phyloP scores from a whole-genome alignment of 2,888 invertebrate species.

The Odontothrips loti region DNA sequence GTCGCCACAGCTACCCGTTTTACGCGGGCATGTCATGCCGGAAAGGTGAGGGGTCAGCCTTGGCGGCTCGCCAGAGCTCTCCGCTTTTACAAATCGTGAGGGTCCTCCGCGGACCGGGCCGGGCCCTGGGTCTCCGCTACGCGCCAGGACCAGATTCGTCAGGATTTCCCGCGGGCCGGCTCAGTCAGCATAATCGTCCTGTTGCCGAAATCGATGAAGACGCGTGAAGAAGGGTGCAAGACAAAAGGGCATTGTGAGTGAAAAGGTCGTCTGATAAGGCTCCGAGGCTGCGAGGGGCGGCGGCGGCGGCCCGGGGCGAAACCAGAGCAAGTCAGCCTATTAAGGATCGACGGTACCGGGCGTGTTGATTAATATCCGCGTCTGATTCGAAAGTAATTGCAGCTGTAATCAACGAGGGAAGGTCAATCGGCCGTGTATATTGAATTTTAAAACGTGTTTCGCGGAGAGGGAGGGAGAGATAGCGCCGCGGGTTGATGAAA shows the following conservation, averaged over 20 bases:
- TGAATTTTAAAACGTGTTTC: too few species aligned
- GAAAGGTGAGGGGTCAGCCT: too few species aligned
- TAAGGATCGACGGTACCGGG: background rate
- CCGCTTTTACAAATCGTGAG: background rate
- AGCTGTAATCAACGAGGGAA: background rate
- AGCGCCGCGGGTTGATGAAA: too few species aligned
- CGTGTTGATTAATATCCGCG: background rate
- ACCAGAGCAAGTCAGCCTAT: too few species aligned
- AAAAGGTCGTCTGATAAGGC: background rate
- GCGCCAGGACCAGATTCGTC: background rate
- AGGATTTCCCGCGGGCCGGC: too few species aligned
- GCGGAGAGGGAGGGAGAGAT: too few species aligned
- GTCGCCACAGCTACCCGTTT: background rate
- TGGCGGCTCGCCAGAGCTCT: background rate
- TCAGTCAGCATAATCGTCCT: too few species aligned
- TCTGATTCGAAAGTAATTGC: background rate
- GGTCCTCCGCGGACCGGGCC: too few species aligned
- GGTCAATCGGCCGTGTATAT: background rate
- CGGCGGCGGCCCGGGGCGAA: too few species aligned
- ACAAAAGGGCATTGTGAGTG: conserved; percentile 10
- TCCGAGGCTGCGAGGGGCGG: too few species aligned
- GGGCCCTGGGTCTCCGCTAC: too few species aligned
- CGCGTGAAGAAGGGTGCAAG: background rate
- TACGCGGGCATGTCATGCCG: background rate
- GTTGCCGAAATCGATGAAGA: too few species aligned